These are phyloP conservation scores for Protosalanx chinensis DNA, from an alignment of 2,797 vertebrate genomes.

Conservation along the genomic window DNA sequence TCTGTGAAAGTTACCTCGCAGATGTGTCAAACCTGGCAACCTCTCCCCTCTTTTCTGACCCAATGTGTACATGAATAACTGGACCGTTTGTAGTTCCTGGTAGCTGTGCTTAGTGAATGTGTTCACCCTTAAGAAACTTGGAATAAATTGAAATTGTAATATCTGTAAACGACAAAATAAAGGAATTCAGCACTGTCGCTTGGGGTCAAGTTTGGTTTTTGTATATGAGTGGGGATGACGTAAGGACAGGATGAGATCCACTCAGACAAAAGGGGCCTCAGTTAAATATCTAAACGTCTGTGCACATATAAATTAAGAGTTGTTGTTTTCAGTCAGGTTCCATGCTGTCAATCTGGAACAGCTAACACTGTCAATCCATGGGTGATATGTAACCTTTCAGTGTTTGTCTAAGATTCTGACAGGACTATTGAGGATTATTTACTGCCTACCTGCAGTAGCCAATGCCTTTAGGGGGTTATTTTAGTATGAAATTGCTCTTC, in stretches of 20 bases:
- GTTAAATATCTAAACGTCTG: background rate
- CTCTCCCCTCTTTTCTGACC: constrained; percentile 29
- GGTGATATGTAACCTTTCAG: background rate
- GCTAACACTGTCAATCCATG: too few relatives aligned
- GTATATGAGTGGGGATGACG: background rate
- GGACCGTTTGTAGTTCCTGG: constrained; percentile 81
- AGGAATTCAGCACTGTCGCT: constrained; percentile 67
- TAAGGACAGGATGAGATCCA: background rate
- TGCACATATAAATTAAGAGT: background rate
- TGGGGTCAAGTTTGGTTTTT: constrained; percentile 12
- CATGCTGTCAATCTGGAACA: background rate
- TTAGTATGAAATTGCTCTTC: background rate
- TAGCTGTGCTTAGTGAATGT: constrained; percentile 87
- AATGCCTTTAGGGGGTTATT: background rate
- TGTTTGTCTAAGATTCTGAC: background rate
- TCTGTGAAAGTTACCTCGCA: constrained; percentile 37
- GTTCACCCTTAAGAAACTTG: constrained; percentile 82
- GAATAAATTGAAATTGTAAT: constrained; percentile 68
- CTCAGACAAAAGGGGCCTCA: background rate
- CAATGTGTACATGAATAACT: constrained; percentile 64
- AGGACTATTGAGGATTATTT: background rate
- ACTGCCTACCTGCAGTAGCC: background rate
- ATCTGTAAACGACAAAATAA: constrained; percentile 80
- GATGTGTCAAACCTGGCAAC: constrained; percentile 34
- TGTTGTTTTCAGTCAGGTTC: background rate